Percentiles rank a stretch among this genome's conserved stretches.
phyloP scores from a whole-genome alignment of 1,140 invertebrate genomes.

The Panagrolaimus sp. region DNA sequence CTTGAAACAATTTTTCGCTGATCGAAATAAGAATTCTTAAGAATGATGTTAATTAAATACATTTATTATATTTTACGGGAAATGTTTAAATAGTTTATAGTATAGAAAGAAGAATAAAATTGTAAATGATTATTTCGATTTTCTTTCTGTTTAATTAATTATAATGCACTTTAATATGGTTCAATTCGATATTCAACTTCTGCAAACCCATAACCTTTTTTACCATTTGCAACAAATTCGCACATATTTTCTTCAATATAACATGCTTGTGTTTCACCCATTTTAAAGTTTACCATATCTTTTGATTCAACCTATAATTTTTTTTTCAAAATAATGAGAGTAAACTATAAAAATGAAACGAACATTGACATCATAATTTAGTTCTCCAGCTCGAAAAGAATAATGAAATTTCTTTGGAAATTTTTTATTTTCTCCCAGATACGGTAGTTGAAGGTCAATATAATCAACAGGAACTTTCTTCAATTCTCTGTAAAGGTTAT shows the following conservation, averaged over 20 bases:
- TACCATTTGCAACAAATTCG: slow-evolving; percentile 41
- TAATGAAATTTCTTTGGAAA: slow-evolving; percentile 42
- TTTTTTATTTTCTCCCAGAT: slow-evolving; percentile 46
- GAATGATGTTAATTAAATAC: background rate
- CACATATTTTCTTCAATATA: slow-evolving; percentile 45
- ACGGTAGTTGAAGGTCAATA: slow-evolving; percentile 36
- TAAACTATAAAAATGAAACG: background rate
- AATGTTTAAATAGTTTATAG: no score
- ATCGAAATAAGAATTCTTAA: slow-evolving; percentile 2
- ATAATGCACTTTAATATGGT: slow-evolving; percentile 31
- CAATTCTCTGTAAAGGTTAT: slow-evolving; percentile 27
- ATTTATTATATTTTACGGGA: no score
- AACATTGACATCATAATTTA: slow-evolving; percentile 17
- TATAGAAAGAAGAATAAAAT: background rate
- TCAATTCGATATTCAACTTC: slow-evolving; percentile 45
- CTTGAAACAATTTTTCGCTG: slow-evolving; percentile 38
- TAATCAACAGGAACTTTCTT: slow-evolving; percentile 39
- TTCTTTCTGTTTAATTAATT: background rate
- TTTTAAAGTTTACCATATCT: slow-evolving; percentile 40
- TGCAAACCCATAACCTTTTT: slow-evolving; percentile 41
- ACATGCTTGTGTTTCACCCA: slow-evolving; percentile 38
- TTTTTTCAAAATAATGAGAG: background rate
- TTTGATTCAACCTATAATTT: slow-evolving; percentile 31
- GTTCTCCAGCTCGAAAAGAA: slow-evolving; percentile 28
- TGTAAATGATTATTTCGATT: background rate